Evolutionary conservation across 2,113 vertebrate genomes (phyloP), one percentile per base, ranked within the genome.

Genomic region (Spea bombifrons): DNA sequence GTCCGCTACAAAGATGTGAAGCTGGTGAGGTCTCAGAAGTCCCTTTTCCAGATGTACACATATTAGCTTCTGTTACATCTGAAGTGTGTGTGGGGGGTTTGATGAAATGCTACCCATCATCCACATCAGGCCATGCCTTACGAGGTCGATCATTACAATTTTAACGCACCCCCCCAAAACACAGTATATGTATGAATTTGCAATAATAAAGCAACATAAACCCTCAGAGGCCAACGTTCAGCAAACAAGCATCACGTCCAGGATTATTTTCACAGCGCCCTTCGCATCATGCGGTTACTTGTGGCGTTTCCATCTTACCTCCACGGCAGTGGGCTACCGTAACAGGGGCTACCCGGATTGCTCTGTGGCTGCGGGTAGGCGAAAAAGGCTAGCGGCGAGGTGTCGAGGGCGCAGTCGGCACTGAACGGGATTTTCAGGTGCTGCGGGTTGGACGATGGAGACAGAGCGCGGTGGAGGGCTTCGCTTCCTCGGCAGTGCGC

Each of bases 401-500:
- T 90, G 67, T 93, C 85, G 88, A 90, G 80, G 87, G 92, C 84
- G 92, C 92, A 90, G 46, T 95, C 94, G n/a, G 91, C 90, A 87
- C 91, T 92, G 87, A 91, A 86, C 15, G 90, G 86, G 83, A 89
- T 84, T 85, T 89, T 87, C 88, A 93, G 88, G 82, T 91, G 87
- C 85, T 91, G 88, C 84, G 92, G 88, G 86, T 92, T 89, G 82
- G 89, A 93, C 72, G 92, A 88, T 87, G 96, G 93, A 84, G 94
- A 95, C 82, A 94, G 93, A 86, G 88, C 86, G 88, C 92, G 94
- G 87, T 94, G 95, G 83, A 94, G 94, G 87, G 93, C 90, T 80
- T 96, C 96, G 86, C 91, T 94, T 93, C 95, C 93, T 88, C 96
- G 95, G 90, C 93, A 95, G 91, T 92, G 92, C 87, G 91, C 89